Conservation (phyloP, 92 coral and sea anemone species). For the Umimayanthus kanabou region DNA sequence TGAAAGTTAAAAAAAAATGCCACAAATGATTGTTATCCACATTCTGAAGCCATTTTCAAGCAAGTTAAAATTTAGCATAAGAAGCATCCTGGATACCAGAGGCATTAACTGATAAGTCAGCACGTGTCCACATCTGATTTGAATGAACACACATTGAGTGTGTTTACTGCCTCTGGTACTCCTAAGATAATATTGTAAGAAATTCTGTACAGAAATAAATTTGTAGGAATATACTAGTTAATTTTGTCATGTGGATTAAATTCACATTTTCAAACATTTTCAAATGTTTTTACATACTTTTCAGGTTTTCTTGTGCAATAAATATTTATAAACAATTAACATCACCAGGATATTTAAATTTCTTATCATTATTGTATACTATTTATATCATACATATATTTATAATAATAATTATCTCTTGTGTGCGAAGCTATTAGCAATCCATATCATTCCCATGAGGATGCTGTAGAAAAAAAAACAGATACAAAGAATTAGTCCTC, state of each 20-base stretch:
- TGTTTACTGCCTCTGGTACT: too few relatives aligned
- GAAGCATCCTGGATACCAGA: too few relatives aligned
- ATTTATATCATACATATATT: slow-evolving; percentile 21
- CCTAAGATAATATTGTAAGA: too few relatives aligned
- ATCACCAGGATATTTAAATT: slow-evolving; percentile 22
- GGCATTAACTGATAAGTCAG: too few relatives aligned
- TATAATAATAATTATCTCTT: slow-evolving; percentile 9
- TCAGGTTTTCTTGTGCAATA: slow-evolving; percentile 35
- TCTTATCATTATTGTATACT: slow-evolving; percentile 35
- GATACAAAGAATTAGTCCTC: neutral
- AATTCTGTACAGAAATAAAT: neutral
- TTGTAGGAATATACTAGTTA: neutral
- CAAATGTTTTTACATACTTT: slow-evolving; percentile 6
- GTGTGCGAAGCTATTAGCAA: slow-evolving; percentile 48
- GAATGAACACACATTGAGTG: too few relatives aligned
- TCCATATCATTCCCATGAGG: slow-evolving; percentile 71
- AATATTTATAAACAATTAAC: slow-evolving; percentile 27
- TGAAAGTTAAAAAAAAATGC: neutral
- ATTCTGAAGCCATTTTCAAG: neutral
- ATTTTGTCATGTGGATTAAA: neutral
- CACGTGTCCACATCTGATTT: too few relatives aligned
- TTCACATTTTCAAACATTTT: neutral
- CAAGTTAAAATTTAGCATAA: neutral
- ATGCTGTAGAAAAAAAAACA: slow-evolving; percentile 50
- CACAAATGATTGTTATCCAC: neutral